These are phyloP conservation scores for Yponomeuta cagnagella DNA, from an alignment of 2,888 invertebrate genomes.

Conservation along the genomic window DNA sequence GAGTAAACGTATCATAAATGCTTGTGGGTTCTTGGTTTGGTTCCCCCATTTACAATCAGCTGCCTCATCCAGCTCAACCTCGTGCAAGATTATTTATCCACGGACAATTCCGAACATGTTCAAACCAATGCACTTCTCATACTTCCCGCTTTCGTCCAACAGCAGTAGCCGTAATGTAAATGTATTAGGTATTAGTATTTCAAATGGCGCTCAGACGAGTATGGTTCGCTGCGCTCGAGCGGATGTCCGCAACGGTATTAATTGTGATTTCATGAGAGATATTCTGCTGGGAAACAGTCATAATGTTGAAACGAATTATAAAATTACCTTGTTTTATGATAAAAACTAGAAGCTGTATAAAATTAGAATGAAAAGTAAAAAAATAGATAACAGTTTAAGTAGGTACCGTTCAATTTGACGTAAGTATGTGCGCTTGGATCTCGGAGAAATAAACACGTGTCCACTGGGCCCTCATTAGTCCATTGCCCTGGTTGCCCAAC, in stretches of 20 bases:
- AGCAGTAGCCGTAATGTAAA: neutral
- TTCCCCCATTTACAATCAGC: neutral
- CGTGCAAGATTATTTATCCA: neutral
- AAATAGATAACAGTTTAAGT: too few species aligned
- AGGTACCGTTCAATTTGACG: too few species aligned
- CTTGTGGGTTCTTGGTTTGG: neutral
- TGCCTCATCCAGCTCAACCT: neutral
- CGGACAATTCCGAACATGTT: too few species aligned
- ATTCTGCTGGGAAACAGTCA: neutral
- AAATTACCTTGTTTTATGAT: neutral
- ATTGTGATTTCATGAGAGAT: slow-evolving; percentile 5
- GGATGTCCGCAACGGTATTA: slow-evolving; percentile 57
- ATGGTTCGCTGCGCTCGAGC: slow-evolving; percentile 35
- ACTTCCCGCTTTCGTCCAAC: neutral
- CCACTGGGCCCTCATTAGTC: slow-evolving; percentile 13
- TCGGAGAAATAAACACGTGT: neutral
- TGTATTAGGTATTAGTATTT: neutral
- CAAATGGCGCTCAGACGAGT: neutral
- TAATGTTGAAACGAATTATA: neutral
- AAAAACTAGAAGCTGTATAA: neutral
- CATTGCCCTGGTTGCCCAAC: slow-evolving; percentile 21
- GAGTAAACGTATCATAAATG: slow-evolving; percentile 23
- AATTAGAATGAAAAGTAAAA: too few species aligned
- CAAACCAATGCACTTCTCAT: neutral
- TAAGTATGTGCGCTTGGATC: too few species aligned